Evolutionary conservation across 2,113 vertebrate species (phyloP).

Genomic region (Microtus pennsylvanicus): DNA sequence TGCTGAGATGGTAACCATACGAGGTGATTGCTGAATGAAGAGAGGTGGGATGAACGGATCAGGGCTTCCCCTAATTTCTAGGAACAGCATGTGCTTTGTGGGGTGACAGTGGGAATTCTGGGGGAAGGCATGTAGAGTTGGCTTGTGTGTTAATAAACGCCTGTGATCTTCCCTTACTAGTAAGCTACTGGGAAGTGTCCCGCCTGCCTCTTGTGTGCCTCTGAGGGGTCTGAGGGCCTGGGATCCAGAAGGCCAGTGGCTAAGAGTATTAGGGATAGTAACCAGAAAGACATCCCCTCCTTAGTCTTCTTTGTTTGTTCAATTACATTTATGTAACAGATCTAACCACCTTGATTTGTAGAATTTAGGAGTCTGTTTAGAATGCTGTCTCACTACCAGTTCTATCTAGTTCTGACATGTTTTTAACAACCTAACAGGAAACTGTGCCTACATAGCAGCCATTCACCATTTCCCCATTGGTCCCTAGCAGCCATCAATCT

Average conservation of each 20-base stretch:
- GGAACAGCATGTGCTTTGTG: neutral
- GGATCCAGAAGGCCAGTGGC: neutral
- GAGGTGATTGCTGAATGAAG: neutral
- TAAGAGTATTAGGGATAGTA: neutral
- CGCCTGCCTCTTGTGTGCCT: neutral
- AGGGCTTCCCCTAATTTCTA: neutral
- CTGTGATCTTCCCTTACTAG: neutral
- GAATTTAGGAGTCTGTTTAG: neutral
- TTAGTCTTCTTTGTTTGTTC: neutral
- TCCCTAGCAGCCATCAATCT: neutral
- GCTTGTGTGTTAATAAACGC: neutral
- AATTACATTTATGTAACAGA: neutral
- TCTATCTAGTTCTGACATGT: neutral
- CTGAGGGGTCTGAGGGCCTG: neutral
- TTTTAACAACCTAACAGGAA: neutral
- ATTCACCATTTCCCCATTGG: neutral
- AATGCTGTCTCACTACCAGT: neutral
- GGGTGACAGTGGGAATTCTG: neutral
- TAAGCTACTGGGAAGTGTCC: neutral
- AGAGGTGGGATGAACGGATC: neutral
- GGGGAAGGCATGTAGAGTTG: neutral
- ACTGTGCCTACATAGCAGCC: no score
- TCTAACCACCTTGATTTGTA: neutral
- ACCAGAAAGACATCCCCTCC: neutral
- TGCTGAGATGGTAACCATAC: neutral